phyloP scores from a whole-genome alignment of 1,140 invertebrate species.

The Melipona quadrifasciata region DNA sequence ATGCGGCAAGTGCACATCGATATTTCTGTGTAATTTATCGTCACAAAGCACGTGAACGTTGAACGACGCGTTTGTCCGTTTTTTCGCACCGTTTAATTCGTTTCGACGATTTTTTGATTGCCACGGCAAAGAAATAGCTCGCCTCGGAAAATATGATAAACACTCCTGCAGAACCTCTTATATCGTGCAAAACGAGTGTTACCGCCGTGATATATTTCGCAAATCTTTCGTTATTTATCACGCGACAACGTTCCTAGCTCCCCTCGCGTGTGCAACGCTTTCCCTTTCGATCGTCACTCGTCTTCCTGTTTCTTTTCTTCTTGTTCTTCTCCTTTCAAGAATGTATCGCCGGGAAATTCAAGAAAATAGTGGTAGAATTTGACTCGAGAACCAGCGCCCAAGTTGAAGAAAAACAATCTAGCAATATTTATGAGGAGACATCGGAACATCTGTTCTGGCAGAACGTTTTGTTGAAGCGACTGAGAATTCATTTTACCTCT shows the following conservation, averaged over 20 bases:
- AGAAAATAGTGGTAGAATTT: neutral
- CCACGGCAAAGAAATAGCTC: neutral
- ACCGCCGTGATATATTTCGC: conserved; percentile 8
- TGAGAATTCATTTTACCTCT: neutral
- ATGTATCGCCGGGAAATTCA: neutral
- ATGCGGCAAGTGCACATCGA: neutral
- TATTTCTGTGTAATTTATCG: neutral
- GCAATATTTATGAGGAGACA: neutral
- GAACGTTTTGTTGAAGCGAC: neutral
- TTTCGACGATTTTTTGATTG: neutral
- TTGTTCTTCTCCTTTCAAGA: neutral
- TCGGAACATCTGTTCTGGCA: neutral
- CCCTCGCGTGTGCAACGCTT: conserved; percentile 4
- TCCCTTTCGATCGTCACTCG: conserved; percentile 6
- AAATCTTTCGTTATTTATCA: conserved; percentile 21
- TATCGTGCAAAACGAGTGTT: conserved; percentile 19
- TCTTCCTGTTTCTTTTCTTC: neutral
- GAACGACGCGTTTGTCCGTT: neutral
- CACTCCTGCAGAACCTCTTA: conserved; percentile 13
- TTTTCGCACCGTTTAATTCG: neutral
- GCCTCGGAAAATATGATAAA: conserved; percentile 12
- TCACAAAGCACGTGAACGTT: neutral
- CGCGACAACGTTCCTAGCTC: conserved; percentile 9
- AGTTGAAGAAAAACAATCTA: neutral
- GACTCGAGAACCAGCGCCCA: neutral